Conservation (phyloP, 2,113 vertebrate genomes). For the Periophthalmodon schlosseri region DNA sequence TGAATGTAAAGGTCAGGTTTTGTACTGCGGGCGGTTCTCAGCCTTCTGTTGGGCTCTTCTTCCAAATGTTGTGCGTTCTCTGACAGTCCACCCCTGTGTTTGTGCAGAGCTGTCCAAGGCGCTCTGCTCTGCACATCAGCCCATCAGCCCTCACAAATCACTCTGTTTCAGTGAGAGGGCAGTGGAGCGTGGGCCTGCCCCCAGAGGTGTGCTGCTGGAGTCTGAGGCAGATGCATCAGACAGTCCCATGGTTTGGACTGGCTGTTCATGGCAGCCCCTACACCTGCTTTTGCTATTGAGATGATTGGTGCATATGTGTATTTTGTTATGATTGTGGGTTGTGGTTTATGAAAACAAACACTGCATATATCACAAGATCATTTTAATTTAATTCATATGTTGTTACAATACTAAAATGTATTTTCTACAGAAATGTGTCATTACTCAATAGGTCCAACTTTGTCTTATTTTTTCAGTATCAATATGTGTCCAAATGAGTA, state of each 20-base stretch:
- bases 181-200: conserved; percentile 12
- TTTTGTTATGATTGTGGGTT: conserved; percentile 4
- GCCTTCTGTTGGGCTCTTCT: conserved; percentile 25
- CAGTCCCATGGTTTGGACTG: neutral
- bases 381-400: no score
- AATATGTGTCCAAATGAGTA: no score
- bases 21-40: conserved; percentile 9
- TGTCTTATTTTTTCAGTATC: no score
- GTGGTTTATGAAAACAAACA: neutral
- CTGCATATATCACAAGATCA: no score
- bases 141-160: conserved; percentile 20
- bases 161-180: neutral
- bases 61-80: conserved; percentile 27
- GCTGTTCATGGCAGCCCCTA: neutral
- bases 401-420: no score
- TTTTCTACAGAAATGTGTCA: no score
- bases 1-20: conserved; percentile 13
- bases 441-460: no score
- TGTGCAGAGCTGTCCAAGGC: conserved; percentile 5
- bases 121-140: conserved; percentile 15
- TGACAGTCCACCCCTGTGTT: conserved; percentile 24
- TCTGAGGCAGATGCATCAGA: neutral
- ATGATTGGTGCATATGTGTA: neutral
- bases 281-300: neutral
- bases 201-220: neutral